Conservation (phyloP, 1,140 invertebrate genomes). For the Atta cephalotes region DNA sequence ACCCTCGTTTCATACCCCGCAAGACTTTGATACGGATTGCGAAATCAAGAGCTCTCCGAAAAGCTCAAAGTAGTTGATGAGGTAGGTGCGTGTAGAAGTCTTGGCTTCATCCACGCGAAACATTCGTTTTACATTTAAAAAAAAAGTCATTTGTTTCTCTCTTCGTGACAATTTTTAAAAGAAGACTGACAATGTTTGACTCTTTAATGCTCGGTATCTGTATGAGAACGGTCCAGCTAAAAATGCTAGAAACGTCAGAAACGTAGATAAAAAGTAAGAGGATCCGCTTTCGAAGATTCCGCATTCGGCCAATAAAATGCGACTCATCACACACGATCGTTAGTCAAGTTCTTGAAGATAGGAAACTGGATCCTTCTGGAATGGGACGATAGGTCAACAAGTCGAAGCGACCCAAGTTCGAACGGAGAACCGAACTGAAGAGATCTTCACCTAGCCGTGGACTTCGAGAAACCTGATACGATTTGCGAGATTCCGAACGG, state of each 20-base stretch:
- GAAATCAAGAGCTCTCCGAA: conserved; percentile 82
- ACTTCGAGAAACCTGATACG: conserved; percentile 68
- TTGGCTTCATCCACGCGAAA: conserved; percentile 17
- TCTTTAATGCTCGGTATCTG: not conserved
- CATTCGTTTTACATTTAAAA: not conserved
- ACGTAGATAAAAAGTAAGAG: not conserved
- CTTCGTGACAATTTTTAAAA: not conserved
- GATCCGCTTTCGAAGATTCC: conserved; percentile 6
- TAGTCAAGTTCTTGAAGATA: conserved; percentile 61
- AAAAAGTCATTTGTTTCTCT: not conserved
- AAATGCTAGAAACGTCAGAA: conserved; percentile 23
- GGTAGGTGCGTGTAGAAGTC: conserved; percentile 36
- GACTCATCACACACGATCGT: conserved; percentile 43
- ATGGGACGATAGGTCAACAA: conserved; percentile 78
- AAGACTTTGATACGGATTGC: conserved; percentile 78
- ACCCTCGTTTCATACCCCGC: conserved; percentile 59
- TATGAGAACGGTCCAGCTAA: not conserved
- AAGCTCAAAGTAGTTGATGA: conserved; percentile 58
- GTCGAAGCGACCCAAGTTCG: conserved; percentile 65
- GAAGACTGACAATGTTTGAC: not conserved
- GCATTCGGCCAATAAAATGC: conserved; percentile 32
- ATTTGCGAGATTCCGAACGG: conserved; percentile 66
- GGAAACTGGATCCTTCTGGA: conserved; percentile 74
- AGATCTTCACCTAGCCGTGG: conserved; percentile 10
- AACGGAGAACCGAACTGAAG: conserved; percentile 30